Evolutionary conservation across 2,113 vertebrate species (phyloP).

Genomic region (Xenus cinereus): DNA sequence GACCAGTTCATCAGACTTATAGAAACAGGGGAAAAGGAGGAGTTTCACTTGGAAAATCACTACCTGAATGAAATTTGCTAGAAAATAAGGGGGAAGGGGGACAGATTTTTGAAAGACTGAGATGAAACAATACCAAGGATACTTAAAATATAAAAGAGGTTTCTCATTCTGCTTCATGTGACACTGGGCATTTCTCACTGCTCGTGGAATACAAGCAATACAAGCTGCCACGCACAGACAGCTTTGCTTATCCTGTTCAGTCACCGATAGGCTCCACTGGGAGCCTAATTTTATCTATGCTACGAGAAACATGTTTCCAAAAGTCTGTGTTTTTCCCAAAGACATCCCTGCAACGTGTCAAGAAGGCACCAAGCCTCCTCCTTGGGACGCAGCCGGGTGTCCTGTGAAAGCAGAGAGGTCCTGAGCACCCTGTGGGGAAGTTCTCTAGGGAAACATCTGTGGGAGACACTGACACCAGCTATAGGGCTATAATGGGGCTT

Average conservation of each 20-base stretch:
- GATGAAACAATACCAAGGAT: background rate
- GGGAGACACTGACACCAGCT: background rate
- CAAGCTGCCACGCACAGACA: background rate
- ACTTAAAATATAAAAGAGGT: background rate
- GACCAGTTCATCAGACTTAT: background rate
- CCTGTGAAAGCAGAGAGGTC: background rate
- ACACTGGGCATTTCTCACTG: background rate
- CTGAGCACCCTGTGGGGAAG: fast-evolving
- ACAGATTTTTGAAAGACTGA: background rate
- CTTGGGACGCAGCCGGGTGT: fast-evolving
- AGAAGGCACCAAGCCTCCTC: background rate
- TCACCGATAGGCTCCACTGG: background rate
- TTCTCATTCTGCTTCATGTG: background rate
- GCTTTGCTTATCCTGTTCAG: background rate
- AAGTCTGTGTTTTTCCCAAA: background rate
- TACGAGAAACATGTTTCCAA: background rate
- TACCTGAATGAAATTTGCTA: background rate
- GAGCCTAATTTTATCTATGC: background rate
- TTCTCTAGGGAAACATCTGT: conserved; percentile 15
- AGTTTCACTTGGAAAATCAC: background rate
- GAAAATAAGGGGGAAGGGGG: background rate
- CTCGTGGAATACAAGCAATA: background rate
- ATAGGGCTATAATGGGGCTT: background rate
- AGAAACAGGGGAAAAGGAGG: background rate
- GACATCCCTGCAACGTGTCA: fast-evolving